Evolutionary conservation across 1,140 invertebrate genomes (phyloP).

Genomic region (Pollicipes pollicipes): DNA sequence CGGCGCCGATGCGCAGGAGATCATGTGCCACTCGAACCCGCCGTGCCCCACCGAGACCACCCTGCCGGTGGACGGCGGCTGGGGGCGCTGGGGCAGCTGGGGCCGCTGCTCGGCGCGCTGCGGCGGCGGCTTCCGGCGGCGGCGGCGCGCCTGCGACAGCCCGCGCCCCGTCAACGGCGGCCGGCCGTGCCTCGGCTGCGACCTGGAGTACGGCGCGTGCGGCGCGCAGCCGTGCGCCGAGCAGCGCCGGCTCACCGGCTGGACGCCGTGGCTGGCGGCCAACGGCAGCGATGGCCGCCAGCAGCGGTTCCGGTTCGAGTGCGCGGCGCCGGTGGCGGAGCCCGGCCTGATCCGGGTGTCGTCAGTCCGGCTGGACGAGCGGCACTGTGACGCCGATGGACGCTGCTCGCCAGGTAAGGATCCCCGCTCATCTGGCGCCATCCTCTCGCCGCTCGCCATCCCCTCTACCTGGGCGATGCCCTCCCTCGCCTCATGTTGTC

Average conservation of each 20-base stretch:
- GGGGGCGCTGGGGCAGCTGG: conserved; percentile 56
- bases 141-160: conserved; percentile 26
- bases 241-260: conserved; percentile 42
- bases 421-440: background rate
- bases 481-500: too few species aligned
- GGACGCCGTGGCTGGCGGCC: conserved; percentile 54
- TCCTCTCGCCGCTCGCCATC: background rate
- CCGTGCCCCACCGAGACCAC: conserved; percentile 46
- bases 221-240: conserved; percentile 47
- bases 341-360: conserved; percentile 38
- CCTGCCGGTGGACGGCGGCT: conserved; percentile 44
- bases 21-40: conserved; percentile 54
- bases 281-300: conserved; percentile 37
- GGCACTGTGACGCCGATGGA: conserved; percentile 45
- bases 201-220: conserved; percentile 41
- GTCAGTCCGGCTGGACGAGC: conserved; percentile 53
- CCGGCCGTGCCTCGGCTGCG: conserved; percentile 44
- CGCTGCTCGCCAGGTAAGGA: conserved; percentile 27
- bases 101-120: conserved; percentile 32
- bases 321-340: conserved; percentile 52
- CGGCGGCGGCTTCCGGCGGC: conserved; percentile 30
- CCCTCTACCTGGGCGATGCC: background rate
- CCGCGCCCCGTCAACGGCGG: conserved; percentile 33
- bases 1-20: conserved; percentile 38
- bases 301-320: conserved; percentile 56